Evolutionary conservation across 2,113 vertebrate genomes (phyloP).

Genomic region (Nothobranchius kuhntae): DNA sequence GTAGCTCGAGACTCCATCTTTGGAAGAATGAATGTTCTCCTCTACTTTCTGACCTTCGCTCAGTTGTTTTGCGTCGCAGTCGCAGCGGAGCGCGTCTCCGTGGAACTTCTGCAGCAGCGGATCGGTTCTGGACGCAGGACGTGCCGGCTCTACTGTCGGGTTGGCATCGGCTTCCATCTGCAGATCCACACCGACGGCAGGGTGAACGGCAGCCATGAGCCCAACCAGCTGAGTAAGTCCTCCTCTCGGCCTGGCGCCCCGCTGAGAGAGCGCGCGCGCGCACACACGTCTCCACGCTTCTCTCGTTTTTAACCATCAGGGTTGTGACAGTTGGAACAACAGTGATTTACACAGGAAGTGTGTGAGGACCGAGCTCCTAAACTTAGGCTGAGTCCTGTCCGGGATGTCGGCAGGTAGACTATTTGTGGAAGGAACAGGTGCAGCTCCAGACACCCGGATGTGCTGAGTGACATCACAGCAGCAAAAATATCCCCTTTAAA

Average conservation of each 20-base stretch:
- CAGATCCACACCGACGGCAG: slow-evolving; percentile 95
- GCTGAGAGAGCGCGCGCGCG: slow-evolving; percentile 21
- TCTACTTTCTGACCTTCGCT: slow-evolving; percentile 81
- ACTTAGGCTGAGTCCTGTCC: slow-evolving; percentile 35
- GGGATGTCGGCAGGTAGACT: slow-evolving; percentile 65
- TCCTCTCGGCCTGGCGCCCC: slow-evolving; percentile 12
- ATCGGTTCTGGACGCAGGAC: slow-evolving; percentile 87
- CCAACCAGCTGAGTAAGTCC: slow-evolving; percentile 90
- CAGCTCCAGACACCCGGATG: slow-evolving; percentile 59
- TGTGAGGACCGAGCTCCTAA: slow-evolving; percentile 20
- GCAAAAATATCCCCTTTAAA: not conserved
- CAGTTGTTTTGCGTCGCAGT: slow-evolving; percentile 78
- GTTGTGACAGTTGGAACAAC: not conserved
- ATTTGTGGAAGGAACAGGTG: slow-evolving; percentile 78
- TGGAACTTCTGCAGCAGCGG: slow-evolving; percentile 71
- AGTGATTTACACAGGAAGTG: slow-evolving; percentile 20
- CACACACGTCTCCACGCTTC: not conserved
- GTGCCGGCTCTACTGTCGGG: slow-evolving; percentile 92
- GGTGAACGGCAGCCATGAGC: slow-evolving; percentile 94
- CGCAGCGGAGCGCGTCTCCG: slow-evolving; percentile 65
- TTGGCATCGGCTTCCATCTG: slow-evolving; percentile 97
- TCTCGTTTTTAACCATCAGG: not conserved
- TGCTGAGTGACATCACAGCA: slow-evolving; percentile 48
- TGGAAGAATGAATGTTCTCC: slow-evolving; percentile 89
- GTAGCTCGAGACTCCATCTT: slow-evolving; percentile 64